Conservation (phyloP, 2,113 vertebrate species). For the Petrocephalus microphthalmus region DNA sequence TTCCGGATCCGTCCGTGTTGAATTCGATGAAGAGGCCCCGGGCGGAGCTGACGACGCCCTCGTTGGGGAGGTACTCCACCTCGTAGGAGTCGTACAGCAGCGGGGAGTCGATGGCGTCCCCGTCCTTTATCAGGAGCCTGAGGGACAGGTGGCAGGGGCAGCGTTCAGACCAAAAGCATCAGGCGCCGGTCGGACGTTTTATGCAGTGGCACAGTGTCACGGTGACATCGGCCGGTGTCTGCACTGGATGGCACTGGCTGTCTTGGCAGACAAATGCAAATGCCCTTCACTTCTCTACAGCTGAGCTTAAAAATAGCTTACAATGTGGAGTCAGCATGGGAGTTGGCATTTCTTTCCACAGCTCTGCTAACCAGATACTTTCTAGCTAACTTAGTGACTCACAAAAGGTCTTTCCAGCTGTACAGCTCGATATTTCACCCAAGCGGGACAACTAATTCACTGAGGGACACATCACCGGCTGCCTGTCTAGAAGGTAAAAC, state of each 20-base stretch:
- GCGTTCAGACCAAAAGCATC: background rate
- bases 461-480: background rate
- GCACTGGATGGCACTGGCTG: background rate
- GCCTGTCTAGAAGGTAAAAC: background rate
- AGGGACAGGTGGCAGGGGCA: background rate
- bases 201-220: background rate
- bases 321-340: background rate
- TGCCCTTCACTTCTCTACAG: background rate
- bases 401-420: background rate
- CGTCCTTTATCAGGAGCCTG: constrained; percentile 91
- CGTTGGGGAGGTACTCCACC: constrained; percentile 91
- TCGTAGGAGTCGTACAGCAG: constrained; percentile 91
- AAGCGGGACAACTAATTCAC: background rate
- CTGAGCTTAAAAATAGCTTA: background rate
- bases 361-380: background rate
- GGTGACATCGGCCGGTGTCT: background rate
- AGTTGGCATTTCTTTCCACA: background rate
- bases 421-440: background rate
- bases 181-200: background rate
- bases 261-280: background rate
- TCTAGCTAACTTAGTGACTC: background rate
- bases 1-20: constrained; percentile 81
- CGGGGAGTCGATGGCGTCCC: constrained; percentile 82
- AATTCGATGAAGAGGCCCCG: constrained; percentile 86
- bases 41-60: constrained; percentile 79